Evolutionary conservation across 2,113 vertebrate species (phyloP), one percentile per base, ranked within the genome.

Genomic region (Strix aluco): DNA sequence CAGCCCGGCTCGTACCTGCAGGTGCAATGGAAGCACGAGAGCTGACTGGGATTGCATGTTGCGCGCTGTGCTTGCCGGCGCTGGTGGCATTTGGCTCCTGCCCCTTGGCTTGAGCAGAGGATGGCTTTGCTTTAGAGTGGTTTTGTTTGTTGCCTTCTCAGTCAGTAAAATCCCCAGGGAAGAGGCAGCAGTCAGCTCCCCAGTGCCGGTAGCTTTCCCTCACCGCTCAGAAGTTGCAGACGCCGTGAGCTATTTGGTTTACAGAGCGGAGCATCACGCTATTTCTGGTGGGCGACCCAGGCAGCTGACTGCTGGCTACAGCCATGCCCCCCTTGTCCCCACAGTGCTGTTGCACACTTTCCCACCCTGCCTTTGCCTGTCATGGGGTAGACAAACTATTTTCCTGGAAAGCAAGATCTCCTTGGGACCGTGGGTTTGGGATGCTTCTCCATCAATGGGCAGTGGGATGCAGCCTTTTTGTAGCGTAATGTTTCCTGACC

Each of bases 51-150:
- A 10, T 6, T 34, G 32, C 12, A 4, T 1, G 8, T 9, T 9
- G 30, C n/a, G 15, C 1, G 2, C 18, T 23, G 30, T 0, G 9
- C 32, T 29, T 0, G 1, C 61, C 1, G 3, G n/a, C 0, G 0
- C 46, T 15, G 71, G 34, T 21, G n/a, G 36, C 30, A 27, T 11
- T n/a, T 0, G 5, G 27, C 42, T 86, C 27, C 80, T 47, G 54
- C 23, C 19, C 61, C 34, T 19, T 1, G 1, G 15, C 54, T 73
- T 1, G 0, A 51, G 49, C 44, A 66, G 80, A 34, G 62, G 54
- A 10, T 0, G 0, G 29, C 7, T 63, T 63, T 4, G 1, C 36
- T 81, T 70, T 7, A 11, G 16, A 49, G 13, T 3, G 27, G 46
- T 61, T 91, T 61, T 38, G 5, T 34, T 32, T 83, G 69, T 47